Base-by-base conservation (phyloP, 2,113 vertebrate genomes). In the Melanostigma gelatinosum region DNA sequence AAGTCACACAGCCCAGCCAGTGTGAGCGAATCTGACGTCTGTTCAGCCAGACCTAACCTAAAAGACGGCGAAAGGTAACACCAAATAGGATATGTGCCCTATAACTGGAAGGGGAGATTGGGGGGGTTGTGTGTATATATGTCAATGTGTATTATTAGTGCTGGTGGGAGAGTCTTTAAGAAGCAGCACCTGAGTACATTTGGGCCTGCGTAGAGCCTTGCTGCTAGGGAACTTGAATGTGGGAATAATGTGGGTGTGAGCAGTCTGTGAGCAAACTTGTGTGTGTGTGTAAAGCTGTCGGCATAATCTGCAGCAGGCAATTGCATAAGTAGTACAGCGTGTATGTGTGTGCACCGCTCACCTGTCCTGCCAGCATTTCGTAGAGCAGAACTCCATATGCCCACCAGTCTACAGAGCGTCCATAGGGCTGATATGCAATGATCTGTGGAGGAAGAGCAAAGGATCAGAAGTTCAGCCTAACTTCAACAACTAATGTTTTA, bases 361-460 rank as follows among this genome's bases (percentile, higher is more conserved):
- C 98, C 96, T 99, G 97, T 77, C 98, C 98, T 1, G 98, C 98
- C 57, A 99, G 87, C 98, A 99, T 99, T 92, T 99, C 98, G 0
- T 98, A 99, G 15, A 99, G 93, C 77, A 99, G 95, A 71, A 99
- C 98, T 4, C 98, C 98, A 0, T 97, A 99, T 0, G 98, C 98
- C 98, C 98, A 99, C 98, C 98, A 99, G 92, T 99, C 98, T 86
- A 99, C 98, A 0, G 98, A 99, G 69, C 94, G 95, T 27, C 96
- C 96, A 10, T 99, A 99, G 0, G 98, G 98, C 92, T 99, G 98
- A 93, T 99, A 99, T 6, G 98, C 97, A 66, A 99, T 99, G 50
- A 99, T 99, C 98, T 99, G 94, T 22, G 77, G 60, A 83, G 48
- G 86, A 42, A 86, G 0, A 61, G 0, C 52, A 52, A 79, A 48